Evolutionary conservation across 2,113 vertebrate species (phyloP).

Genomic region (Suncus etruscus): DNA sequence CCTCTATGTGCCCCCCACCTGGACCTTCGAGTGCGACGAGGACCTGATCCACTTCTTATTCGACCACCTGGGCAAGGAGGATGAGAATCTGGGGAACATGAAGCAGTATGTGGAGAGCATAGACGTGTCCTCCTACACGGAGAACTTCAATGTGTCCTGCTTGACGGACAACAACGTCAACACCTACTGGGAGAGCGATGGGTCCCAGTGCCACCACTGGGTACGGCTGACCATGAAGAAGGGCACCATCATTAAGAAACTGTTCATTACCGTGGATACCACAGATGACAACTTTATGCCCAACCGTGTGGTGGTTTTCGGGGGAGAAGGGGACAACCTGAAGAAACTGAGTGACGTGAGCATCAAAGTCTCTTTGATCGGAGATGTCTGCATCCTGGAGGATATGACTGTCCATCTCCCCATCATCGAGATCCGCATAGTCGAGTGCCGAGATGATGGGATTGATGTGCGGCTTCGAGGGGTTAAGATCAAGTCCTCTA

Average conservation of each 20-base stretch:
- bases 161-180: constrained; percentile 95
- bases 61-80: constrained; percentile 96
- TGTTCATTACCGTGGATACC: constrained; percentile 95
- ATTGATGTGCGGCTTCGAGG: constrained; percentile 97
- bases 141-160: constrained; percentile 95
- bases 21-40: constrained; percentile 97
- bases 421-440: constrained; percentile 96
- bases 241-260: constrained; percentile 96
- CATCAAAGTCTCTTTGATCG: constrained; percentile 96
- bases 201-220: constrained; percentile 99
- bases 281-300: constrained; percentile 99
- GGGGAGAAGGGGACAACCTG: constrained; percentile 95
- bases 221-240: constrained; percentile 99
- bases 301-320: constrained; percentile 93
- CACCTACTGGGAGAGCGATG: constrained; percentile 98
- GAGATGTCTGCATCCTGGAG: constrained; percentile 97
- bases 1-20: constrained; percentile 94
- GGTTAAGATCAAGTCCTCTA: constrained; percentile 97
- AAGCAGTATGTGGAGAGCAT: constrained; percentile 98
- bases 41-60: constrained; percentile 97
- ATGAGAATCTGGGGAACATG: constrained; percentile 96
- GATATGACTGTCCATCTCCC: constrained; percentile 96
- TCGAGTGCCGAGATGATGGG: constrained; percentile 97
- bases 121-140: constrained; percentile 96
- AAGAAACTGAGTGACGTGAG: constrained; percentile 95